These are phyloP conservation scores for Poecilia velifera DNA, from an alignment of 2,797 vertebrate genomes.

Conservation along the genomic window DNA sequence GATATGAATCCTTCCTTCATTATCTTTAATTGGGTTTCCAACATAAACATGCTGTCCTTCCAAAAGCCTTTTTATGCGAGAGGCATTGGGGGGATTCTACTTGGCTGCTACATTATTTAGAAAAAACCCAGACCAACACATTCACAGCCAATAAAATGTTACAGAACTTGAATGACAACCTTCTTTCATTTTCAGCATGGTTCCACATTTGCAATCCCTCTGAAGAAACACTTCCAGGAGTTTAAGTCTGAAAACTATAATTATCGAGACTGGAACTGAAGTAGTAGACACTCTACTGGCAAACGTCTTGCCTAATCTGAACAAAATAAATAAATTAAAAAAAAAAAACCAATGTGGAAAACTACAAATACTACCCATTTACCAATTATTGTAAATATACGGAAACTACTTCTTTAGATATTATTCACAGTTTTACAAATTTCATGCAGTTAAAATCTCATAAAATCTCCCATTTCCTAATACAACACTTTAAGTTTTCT, in stretches of 20 bases:
- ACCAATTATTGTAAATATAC: neutral
- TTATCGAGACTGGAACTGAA: neutral
- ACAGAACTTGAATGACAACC: slow-evolving; percentile 39
- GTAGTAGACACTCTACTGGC: neutral
- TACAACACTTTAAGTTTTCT: slow-evolving; percentile 15
- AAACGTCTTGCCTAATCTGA: neutral
- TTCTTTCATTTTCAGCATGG: slow-evolving; percentile 20
- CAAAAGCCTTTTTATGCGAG: slow-evolving; percentile 52
- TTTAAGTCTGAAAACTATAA: slow-evolving; percentile 27
- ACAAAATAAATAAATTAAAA: neutral
- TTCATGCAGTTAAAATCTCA: neutral
- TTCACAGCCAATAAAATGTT: slow-evolving; percentile 38
- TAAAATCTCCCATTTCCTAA: slow-evolving; percentile 13
- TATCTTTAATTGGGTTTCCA: slow-evolving; percentile 76
- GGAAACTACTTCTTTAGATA: neutral
- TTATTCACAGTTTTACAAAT: neutral
- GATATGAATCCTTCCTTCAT: slow-evolving; percentile 61
- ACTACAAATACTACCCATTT: neutral
- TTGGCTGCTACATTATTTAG: slow-evolving; percentile 70
- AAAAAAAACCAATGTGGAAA: neutral
- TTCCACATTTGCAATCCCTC: slow-evolving; percentile 31
- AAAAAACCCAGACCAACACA: slow-evolving; percentile 27
- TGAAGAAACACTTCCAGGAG: slow-evolving; percentile 16
- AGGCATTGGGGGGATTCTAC: slow-evolving; percentile 62
- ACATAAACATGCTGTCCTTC: slow-evolving; percentile 65